These are phyloP conservation scores for Sternarchorhynchus goeldii DNA, from an alignment of 2,797 vertebrate genomes.

Conservation along the genomic window DNA sequence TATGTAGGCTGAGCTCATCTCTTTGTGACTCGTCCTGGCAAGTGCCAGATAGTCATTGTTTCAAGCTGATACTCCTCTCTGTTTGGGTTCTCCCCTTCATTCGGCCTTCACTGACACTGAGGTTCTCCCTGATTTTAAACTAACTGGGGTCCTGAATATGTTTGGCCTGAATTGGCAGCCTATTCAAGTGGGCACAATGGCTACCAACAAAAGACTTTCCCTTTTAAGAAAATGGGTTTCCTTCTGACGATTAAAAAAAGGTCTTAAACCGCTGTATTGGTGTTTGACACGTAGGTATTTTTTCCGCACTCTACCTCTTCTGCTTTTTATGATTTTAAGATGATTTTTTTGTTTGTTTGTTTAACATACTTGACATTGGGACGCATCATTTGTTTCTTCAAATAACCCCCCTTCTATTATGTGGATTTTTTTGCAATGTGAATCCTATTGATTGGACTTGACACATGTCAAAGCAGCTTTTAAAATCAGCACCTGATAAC, in stretches of 20 bases:
- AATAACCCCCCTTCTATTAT: conserved; percentile 3
- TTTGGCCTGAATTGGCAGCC: conserved; percentile 59
- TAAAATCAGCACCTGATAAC: conserved; percentile 32
- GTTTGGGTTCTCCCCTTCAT: conserved; percentile 59
- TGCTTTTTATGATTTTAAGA: conserved; percentile 36
- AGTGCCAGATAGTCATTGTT: conserved; percentile 60
- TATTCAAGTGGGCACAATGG: conserved; percentile 58
- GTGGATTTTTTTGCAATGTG: conserved; percentile 33
- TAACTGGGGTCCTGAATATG: conserved; percentile 57
- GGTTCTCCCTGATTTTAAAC: conserved; percentile 59
- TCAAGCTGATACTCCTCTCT: conserved; percentile 58
- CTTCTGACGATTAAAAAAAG: conserved; percentile 53
- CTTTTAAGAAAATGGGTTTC: conserved; percentile 58
- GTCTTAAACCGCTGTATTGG: conserved; percentile 53
- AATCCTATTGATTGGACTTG: conserved; percentile 31
- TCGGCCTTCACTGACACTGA: conserved; percentile 57
- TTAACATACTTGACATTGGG: conserved; percentile 28
- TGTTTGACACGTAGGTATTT: conserved; percentile 57
- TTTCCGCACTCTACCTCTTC: conserved; percentile 57
- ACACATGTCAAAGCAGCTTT: conserved; percentile 30
- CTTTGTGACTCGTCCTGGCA: conserved; percentile 54
- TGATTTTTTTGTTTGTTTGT: conserved; percentile 6
- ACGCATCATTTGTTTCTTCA: conserved; percentile 12
- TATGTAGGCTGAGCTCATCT: conserved; percentile 56
- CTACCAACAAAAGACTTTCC: conserved; percentile 57